phyloP scores from a whole-genome alignment of 2,888 invertebrate genomes.

The Orthonevra nobilis region DNA sequence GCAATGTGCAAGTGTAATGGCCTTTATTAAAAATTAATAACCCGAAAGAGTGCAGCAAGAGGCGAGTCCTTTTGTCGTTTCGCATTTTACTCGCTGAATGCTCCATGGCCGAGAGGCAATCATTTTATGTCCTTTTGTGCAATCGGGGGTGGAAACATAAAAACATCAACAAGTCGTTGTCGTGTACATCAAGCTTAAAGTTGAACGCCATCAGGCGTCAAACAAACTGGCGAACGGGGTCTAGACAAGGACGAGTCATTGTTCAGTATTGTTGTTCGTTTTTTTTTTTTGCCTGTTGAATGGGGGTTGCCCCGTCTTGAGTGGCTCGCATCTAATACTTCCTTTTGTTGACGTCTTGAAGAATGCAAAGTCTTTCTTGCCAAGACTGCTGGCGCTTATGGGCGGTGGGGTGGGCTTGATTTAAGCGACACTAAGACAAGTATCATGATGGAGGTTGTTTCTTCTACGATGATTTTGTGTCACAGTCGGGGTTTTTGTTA shows the following conservation, averaged over 20 bases:
- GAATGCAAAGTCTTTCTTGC: not conserved
- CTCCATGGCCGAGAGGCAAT: constrained; percentile 36
- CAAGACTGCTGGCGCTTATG: constrained; percentile 20
- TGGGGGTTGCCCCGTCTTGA: constrained; percentile 18
- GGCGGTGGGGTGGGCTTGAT: constrained; percentile 42
- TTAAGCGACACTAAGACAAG: constrained; percentile 36
- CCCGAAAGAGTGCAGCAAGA: no score
- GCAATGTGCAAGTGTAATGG: constrained; percentile 63
- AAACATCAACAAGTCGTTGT: constrained; percentile 66
- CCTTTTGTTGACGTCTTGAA: constrained; percentile 27
- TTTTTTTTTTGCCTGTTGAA: not conserved
- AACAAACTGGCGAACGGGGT: constrained; percentile 33
- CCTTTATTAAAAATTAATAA: constrained; percentile 68
- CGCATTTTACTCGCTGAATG: constrained; percentile 14
- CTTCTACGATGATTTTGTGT: constrained; percentile 21
- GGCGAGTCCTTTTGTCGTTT: constrained; percentile 22
- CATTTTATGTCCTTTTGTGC: constrained; percentile 46
- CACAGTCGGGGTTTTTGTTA: constrained; percentile 20
- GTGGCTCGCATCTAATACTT: no score
- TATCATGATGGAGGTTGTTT: constrained; percentile 40
- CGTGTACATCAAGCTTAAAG: constrained; percentile 40
- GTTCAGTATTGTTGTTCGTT: not conserved
- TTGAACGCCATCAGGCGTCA: constrained; percentile 61
- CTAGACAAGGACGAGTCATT: constrained; percentile 53
- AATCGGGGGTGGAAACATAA: not conserved